Base-by-base conservation (phyloP, 2,888 invertebrate species). In the Andrena marginata region DNA sequence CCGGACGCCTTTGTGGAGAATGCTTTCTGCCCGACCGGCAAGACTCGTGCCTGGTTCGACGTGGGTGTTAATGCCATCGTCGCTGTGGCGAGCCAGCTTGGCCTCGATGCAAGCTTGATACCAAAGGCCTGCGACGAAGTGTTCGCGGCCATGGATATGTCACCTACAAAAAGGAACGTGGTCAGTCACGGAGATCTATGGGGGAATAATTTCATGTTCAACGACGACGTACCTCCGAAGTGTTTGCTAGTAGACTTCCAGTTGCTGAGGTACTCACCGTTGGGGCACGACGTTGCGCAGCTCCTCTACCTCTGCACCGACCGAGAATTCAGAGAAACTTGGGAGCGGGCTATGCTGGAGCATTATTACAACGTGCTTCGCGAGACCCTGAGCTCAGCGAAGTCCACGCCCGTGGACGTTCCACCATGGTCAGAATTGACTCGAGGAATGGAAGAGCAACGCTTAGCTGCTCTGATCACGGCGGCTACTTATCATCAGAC, bases 241-340 rank as follows among this genome's bases (percentile, higher is more conserved):
- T 96, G 96, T 85, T 91, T 96, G 48, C 91, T 97, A 10, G 95
- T 97, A 2, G 97, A 97, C 92, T 97, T 96, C 89, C 97, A 97
- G 93, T 94, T 96, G 68, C 94, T 95, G 0, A 95, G 96, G 33
- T 97, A 96, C 90, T 95, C 95, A 20, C 96, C 97, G 0, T 96
- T 96, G 0, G 95, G 96, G 26, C 95, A 96, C 63, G 97, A 97
- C 87, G 94, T 96, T 1, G 95, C 96, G 91, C 92, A 95, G 33
- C 93, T 95, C 31, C 92, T 96, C 1, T 95, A 95, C 88, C 94
- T 96, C 69, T 96, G 95, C 88, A 93, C 95, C 42, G 94, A 95
- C 16, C 92, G 94, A 1, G 92, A 92, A 68, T 94, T 95, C 74
- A 93, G 96, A n/a, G 93, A 95, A 84, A 87, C 93, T n/a, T 94